Evolutionary conservation across 1,140 invertebrate species (phyloP).

Genomic region (Lethocerus indicus): DNA sequence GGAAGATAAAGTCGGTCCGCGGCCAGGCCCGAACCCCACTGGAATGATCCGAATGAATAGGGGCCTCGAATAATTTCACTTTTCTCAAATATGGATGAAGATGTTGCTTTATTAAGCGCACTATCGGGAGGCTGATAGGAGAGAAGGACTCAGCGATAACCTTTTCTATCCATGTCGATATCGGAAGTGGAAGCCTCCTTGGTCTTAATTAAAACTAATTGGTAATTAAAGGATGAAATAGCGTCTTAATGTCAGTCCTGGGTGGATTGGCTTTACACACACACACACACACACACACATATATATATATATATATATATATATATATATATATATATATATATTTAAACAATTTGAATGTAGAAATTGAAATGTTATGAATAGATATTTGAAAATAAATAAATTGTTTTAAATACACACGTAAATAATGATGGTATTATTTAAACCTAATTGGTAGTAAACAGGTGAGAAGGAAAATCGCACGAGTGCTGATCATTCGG

Average conservation of each 20-base stretch:
- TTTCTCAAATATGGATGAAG: too few species aligned
- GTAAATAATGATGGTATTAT: neutral
- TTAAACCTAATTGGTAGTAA: neutral
- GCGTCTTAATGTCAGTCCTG: neutral
- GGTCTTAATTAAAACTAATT: neutral
- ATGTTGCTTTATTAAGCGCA: too few species aligned
- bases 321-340: constrained; percentile 1
- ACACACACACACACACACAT: neutral
- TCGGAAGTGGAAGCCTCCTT: neutral
- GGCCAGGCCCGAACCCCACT: too few species aligned
- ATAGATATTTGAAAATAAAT: neutral
- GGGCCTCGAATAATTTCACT: too few species aligned
- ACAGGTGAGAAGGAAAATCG: neutral
- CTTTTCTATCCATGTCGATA: neutral
- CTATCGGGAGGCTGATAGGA: neutral
- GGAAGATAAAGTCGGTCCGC: too few species aligned
- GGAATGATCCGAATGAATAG: too few species aligned
- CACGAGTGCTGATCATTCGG: neutral
- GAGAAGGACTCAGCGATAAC: neutral
- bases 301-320: constrained; percentile 1
- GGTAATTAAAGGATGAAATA: neutral
- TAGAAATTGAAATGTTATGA: neutral
- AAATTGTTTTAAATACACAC: neutral
- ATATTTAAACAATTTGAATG: neutral
- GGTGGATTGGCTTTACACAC: too few species aligned